Evolutionary conservation across 2,888 invertebrate species (phyloP).

Genomic region (Vanessa cardui): DNA sequence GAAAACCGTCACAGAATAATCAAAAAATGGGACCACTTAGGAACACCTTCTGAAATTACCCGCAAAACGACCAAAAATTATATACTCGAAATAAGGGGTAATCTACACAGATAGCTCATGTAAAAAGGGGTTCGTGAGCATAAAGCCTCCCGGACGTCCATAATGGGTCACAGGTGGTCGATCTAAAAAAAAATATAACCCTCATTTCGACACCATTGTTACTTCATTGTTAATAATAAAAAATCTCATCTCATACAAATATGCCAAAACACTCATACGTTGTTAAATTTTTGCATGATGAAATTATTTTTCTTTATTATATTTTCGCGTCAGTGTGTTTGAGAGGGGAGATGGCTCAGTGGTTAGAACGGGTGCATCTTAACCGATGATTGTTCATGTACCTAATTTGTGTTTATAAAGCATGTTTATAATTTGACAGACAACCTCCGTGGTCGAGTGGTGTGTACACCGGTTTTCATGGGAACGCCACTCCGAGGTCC

Average conservation of each 20-base stretch:
- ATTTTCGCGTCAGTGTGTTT: neutral
- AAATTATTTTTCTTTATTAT: constrained; percentile 1
- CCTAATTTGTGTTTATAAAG: too few relatives aligned
- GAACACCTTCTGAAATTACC: neutral
- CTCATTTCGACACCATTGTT: constrained; percentile 27
- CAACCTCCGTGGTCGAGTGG: too few relatives aligned
- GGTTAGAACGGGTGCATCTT: too few relatives aligned
- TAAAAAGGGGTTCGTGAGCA: constrained; percentile 25
- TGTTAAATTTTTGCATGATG: neutral
- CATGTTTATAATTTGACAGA: too few relatives aligned
- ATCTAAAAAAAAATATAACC: constrained; percentile 30
- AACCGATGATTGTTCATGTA: too few relatives aligned
- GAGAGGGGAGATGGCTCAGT: too few relatives aligned
- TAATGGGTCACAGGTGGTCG: constrained; percentile 38
- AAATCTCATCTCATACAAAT: constrained; percentile 3
- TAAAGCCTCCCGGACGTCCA: constrained; percentile 4
- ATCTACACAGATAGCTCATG: neutral
- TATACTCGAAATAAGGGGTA: neutral
- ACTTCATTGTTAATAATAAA: constrained; percentile 19
- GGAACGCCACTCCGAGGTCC: too few relatives aligned
- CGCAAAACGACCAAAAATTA: neutral
- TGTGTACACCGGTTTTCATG: too few relatives aligned
- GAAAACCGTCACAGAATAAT: too few relatives aligned
- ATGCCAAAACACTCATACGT: constrained; percentile 2
- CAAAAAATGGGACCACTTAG: too few relatives aligned